Conservation (phyloP, 2,888 invertebrate species). For the Drosophila anomalipes region DNA sequence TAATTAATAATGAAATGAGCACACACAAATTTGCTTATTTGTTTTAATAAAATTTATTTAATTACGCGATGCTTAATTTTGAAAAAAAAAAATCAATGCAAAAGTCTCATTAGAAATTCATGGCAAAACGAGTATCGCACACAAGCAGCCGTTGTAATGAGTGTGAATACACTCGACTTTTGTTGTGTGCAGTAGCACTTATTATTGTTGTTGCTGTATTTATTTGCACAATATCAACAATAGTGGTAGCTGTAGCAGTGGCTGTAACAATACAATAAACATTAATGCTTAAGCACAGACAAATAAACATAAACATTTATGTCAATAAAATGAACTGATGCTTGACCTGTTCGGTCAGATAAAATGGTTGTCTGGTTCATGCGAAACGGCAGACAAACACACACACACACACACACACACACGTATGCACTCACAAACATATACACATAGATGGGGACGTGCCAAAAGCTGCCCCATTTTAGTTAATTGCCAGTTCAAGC, state of each 20-base stretch:
- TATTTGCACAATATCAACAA: constrained; percentile 62
- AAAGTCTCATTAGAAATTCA: constrained; percentile 48
- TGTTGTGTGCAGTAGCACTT: constrained; percentile 24
- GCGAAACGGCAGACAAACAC: constrained; percentile 30
- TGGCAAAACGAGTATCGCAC: constrained; percentile 30
- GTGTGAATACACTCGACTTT: constrained; percentile 54
- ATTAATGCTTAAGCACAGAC: constrained; percentile 72
- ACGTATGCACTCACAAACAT: not conserved
- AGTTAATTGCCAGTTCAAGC: constrained; percentile 53
- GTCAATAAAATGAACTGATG: constrained; percentile 78
- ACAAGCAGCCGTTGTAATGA: constrained; percentile 45
- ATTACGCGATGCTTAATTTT: constrained; percentile 35
- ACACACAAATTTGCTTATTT: constrained; percentile 1
- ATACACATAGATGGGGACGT: constrained; percentile 15
- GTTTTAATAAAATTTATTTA: constrained; percentile 27
- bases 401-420: not conserved
- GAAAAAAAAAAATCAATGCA: constrained; percentile 42
- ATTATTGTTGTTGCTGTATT: constrained; percentile 45
- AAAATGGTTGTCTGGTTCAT: constrained; percentile 53
- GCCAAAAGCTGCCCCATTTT: constrained; percentile 52
- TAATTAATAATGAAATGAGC: constrained; percentile 7
- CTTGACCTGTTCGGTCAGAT: constrained; percentile 73
- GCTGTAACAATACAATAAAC: constrained; percentile 64
- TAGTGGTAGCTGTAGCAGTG: constrained; percentile 11
- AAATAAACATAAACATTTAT: constrained; percentile 78